Evolutionary conservation across 2,888 invertebrate genomes (phyloP).

Genomic region (Rhagonycha lutea): DNA sequence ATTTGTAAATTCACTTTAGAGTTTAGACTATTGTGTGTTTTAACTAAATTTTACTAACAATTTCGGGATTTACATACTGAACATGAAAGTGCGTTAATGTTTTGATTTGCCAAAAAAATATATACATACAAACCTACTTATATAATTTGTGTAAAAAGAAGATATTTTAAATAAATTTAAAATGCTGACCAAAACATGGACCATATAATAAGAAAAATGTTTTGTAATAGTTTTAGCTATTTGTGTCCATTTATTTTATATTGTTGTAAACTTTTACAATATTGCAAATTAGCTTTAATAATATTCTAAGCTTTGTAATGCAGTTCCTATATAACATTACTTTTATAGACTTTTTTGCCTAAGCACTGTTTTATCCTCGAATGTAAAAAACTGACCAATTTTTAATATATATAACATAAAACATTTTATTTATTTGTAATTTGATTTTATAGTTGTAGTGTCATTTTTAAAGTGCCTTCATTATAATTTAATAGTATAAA

Average conservation of each 20-base stretch:
- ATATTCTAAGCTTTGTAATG: slow-evolving; percentile 31
- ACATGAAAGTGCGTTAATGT: background rate
- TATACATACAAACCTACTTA: background rate
- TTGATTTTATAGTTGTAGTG: slow-evolving; percentile 17
- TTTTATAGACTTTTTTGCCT: slow-evolving; percentile 19
- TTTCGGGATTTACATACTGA: background rate
- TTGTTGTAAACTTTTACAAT: slow-evolving; percentile 9
- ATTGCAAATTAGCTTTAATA: slow-evolving; percentile 40
- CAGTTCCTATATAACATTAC: slow-evolving; percentile 33
- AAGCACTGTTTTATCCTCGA: slow-evolving; percentile 25
- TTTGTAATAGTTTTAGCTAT: slow-evolving; percentile 13
- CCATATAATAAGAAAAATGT: slow-evolving; percentile 30
- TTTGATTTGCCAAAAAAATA: background rate
- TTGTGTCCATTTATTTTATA: slow-evolving; percentile 15
- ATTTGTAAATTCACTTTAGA: background rate
- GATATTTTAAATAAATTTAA: background rate
- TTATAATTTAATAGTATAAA: slow-evolving; percentile 16
- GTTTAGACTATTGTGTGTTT: background rate
- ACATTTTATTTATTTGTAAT: slow-evolving; percentile 22
- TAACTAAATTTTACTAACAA: background rate
- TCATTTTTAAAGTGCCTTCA: slow-evolving; percentile 29
- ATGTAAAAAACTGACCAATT: slow-evolving; percentile 28
- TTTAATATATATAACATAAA: slow-evolving; percentile 18
- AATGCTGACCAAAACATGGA: slow-evolving; percentile 37
- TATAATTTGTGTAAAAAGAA: background rate